Conservation (phyloP, 2,797 vertebrate genomes). For the Anguilla obscura region DNA sequence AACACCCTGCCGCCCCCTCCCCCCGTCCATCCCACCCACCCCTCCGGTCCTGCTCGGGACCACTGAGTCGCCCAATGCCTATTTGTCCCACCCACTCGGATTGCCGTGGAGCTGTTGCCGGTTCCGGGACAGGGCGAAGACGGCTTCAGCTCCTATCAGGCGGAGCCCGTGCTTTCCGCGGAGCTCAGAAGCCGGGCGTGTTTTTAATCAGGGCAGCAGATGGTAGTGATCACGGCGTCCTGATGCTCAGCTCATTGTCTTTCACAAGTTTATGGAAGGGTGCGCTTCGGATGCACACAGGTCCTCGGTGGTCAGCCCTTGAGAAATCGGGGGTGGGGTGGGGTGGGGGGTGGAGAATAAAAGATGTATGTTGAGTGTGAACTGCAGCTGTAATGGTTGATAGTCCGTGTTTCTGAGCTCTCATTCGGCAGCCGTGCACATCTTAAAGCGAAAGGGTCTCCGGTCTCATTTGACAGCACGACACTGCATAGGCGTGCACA, state of each 20-base stretch:
- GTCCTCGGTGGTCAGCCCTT: conserved; percentile 55
- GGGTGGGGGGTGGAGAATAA: conserved; percentile 10
- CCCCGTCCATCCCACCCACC: conserved; percentile 31
- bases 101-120: conserved; percentile 35
- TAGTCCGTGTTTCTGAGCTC: not conserved
- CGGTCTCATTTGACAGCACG: not conserved
- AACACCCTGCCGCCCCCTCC: conserved; percentile 32
- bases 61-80: conserved; percentile 29
- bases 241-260: conserved; percentile 76
- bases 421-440: not conserved
- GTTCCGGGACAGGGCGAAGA: conserved; percentile 55
- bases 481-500: not conserved
- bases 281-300: conserved; percentile 61
- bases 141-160: conserved; percentile 51
- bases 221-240: conserved; percentile 75
- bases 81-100: conserved; percentile 28
- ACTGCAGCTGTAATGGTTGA: not conserved
- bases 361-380: conserved; percentile 31
- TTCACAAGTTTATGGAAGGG: conserved; percentile 46
- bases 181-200: conserved; percentile 80
- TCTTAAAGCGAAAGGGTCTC: not conserved
- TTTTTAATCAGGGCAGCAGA: conserved; percentile 80
- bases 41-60: conserved; percentile 23
- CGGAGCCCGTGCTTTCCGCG: conserved; percentile 35
- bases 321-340: not conserved